A percentile compares a stretch with the other conserved stretches of the same genome.
These are phyloP conservation scores for Oenanthe melanoleuca DNA, from an alignment of 2,113 vertebrate species.

Conservation along the genomic window DNA sequence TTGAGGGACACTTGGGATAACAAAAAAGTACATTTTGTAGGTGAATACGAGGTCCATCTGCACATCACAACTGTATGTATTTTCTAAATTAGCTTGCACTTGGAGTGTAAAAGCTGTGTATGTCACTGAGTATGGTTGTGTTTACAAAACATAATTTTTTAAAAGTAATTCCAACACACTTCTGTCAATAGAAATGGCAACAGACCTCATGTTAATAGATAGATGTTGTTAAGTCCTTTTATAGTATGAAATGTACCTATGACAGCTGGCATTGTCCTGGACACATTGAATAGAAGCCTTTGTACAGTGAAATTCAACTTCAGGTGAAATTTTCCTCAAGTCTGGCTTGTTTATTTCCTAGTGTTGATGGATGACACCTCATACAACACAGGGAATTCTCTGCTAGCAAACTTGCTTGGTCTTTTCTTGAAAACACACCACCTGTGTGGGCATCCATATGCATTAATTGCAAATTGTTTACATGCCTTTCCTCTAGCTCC, in stretches of 20 bases:
- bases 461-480: background rate
- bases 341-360: background rate
- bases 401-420: background rate
- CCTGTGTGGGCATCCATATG: background rate
- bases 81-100: background rate
- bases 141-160: background rate
- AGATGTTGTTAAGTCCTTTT: constrained; percentile 7
- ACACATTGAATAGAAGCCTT: background rate
- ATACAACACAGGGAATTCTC: background rate
- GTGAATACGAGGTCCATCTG: background rate
- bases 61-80: background rate
- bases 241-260: background rate
- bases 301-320: background rate
- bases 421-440: background rate
- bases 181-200: background rate
- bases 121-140: background rate
- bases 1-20: accelerated
- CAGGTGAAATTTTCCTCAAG: background rate
- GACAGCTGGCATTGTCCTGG: background rate
- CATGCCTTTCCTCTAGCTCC: background rate
- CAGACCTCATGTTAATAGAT: background rate
- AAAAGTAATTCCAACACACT: background rate
- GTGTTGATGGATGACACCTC: background rate
- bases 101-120: background rate
- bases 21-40: background rate